phyloP scores from a whole-genome alignment of 1,140 invertebrate genomes.

The Ectropis grisescens region DNA sequence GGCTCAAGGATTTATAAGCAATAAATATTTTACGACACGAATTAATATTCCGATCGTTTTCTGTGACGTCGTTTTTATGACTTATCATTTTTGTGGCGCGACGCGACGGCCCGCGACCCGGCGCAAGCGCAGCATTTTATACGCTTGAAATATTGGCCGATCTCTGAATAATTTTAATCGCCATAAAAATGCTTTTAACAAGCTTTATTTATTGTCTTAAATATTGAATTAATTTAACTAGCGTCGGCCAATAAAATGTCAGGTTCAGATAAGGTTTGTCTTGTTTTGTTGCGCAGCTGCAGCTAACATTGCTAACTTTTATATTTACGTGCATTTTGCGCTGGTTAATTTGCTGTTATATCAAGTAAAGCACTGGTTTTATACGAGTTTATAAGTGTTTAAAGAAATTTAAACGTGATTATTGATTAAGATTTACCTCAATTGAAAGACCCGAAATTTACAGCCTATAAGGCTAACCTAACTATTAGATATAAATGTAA shows the following conservation, averaged over 20 bases:
- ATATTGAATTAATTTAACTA: conserved; percentile 34
- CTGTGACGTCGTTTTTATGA: conserved; percentile 68
- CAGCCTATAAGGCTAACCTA: no score
- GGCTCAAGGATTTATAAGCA: conserved; percentile 69
- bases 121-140: conserved; percentile 29
- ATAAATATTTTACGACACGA: conserved; percentile 70
- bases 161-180: conserved; percentile 51
- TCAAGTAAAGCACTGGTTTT: no score
- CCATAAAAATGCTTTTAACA: conserved; percentile 56
- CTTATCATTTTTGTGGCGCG: conserved; percentile 63
- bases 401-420: no score
- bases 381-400: no score
- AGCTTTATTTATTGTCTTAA: conserved; percentile 51
- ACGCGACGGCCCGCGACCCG: conserved; percentile 25
- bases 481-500: no score
- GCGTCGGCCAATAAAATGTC: background rate
- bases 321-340: no score
- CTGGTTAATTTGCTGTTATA: no score
- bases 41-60: conserved; percentile 70
- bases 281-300: no score
- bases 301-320: no score
- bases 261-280: no score
- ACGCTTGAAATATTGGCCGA: conserved; percentile 44
- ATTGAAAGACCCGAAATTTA: no score
- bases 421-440: no score